phyloP scores from a whole-genome alignment of 2,888 invertebrate species.

The Apamea monoglypha region DNA sequence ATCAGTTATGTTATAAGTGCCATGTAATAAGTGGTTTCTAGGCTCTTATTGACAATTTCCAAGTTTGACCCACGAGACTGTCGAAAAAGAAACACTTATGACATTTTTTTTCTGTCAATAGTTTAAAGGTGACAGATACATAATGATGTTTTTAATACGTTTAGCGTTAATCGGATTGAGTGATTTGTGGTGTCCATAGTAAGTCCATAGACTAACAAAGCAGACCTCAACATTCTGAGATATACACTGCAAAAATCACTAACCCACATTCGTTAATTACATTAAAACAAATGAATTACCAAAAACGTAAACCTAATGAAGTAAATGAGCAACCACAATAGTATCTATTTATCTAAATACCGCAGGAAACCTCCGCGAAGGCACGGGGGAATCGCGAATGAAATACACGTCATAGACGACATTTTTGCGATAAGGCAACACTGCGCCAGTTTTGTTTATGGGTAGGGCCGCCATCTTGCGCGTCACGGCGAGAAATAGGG shows the following conservation, averaged over 20 bases:
- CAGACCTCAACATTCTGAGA: neutral
- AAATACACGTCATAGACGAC: conserved; percentile 82
- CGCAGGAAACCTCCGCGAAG: conserved; percentile 67
- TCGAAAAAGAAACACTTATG: neutral
- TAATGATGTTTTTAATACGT: neutral
- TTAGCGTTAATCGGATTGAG: neutral
- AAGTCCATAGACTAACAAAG: neutral
- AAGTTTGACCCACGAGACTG: neutral
- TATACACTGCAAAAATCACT: conserved; percentile 1
- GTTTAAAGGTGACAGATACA: neutral
- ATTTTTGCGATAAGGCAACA: conserved; percentile 84
- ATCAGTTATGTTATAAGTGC: neutral
- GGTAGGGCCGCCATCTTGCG: conserved; percentile 79
- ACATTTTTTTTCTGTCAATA: neutral
- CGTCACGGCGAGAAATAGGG: conserved; percentile 67
- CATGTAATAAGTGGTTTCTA: neutral
- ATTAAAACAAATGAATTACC: conserved; percentile 46
- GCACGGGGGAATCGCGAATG: conserved; percentile 79
- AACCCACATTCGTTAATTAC: conserved; percentile 52
- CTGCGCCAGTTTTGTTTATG: conserved; percentile 80
- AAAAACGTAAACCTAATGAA: conserved; percentile 51
- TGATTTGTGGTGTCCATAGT: too few species aligned
- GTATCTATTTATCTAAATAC: conserved; percentile 69
- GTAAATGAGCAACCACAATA: conserved; percentile 65
- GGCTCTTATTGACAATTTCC: too few species aligned